These are phyloP conservation scores for Agelas oroides DNA, from an alignment of 37 sponge, comb jelly and placozoan genomes.

Conservation along the genomic window DNA sequence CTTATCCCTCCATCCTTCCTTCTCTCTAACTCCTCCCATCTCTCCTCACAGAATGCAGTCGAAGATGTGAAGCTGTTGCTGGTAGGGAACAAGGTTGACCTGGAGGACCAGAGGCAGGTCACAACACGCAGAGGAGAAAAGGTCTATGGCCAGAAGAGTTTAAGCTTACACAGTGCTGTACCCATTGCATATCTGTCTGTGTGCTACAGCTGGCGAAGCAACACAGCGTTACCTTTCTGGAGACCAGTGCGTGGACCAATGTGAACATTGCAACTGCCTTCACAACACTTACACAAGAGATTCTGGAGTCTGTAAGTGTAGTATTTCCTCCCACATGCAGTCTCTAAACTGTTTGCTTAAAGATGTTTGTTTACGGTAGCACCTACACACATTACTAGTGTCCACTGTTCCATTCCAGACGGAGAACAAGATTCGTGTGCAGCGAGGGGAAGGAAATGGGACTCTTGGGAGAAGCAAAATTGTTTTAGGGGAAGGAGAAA, in stretches of 20 bases:
- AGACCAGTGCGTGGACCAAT: slow-evolving; percentile 80
- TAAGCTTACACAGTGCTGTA: too few species aligned
- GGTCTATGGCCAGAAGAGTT: slow-evolving; percentile 36
- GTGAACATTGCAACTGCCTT: slow-evolving; percentile 54
- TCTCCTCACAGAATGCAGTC: slow-evolving; percentile 60
- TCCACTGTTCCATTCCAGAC: neutral
- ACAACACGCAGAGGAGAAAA: slow-evolving; percentile 57
- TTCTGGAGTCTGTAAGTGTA: slow-evolving; percentile 53
- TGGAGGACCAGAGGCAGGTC: slow-evolving; percentile 59
- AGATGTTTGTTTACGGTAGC: too few species aligned
- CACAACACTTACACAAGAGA: slow-evolving; percentile 42
- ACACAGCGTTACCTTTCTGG: slow-evolving; percentile 50
- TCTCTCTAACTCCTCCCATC: too few species aligned
- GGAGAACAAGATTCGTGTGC: slow-evolving; percentile 8
- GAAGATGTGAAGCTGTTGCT: slow-evolving; percentile 65
- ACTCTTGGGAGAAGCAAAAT: neutral
- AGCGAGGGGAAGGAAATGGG: neutral
- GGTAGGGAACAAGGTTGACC: slow-evolving; percentile 78
- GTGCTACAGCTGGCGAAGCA: slow-evolving; percentile 56
- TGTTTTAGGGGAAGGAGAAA: neutral
- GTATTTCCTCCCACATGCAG: neutral
- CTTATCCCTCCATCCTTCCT: too few species aligned
- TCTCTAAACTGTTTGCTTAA: too few species aligned
- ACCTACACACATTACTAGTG: too few species aligned
- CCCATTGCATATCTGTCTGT: too few species aligned